Evolutionary conservation across 1,140 invertebrate species (phyloP).

Genomic region (Harlomillsia oculata): DNA sequence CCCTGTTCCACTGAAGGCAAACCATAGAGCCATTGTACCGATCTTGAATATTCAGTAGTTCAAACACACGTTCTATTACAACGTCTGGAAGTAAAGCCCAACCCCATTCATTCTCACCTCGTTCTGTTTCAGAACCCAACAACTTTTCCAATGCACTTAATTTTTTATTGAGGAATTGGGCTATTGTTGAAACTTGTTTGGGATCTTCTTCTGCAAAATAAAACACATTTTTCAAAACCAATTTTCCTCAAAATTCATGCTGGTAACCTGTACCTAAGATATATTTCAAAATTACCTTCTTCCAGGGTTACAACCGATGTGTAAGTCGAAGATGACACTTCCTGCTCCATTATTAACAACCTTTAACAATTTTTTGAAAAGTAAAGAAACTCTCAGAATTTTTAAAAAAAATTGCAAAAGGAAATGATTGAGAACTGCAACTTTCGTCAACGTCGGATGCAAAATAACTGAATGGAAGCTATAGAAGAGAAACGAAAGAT

Average conservation of each 20-base stretch:
- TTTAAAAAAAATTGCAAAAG: too few relatives aligned
- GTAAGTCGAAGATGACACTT: too few relatives aligned
- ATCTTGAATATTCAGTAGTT: constrained; percentile 56
- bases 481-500: too few relatives aligned
- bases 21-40: constrained; percentile 66
- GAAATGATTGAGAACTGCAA: too few relatives aligned
- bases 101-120: constrained; percentile 31
- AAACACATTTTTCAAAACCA: not conserved
- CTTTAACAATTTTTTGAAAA: too few relatives aligned
- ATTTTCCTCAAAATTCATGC: not conserved
- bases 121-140: constrained; percentile 2
- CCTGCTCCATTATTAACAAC: too few relatives aligned
- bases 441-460: too few relatives aligned
- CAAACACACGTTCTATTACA: constrained; percentile 65
- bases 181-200: not conserved
- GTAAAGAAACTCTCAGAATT: too few relatives aligned
- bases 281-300: not conserved
- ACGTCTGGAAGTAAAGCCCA: constrained; percentile 67
- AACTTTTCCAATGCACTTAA: not conserved
- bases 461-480: too few relatives aligned
- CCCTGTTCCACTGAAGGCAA: constrained; percentile 55
- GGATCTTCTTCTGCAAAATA: not conserved
- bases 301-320: not conserved
- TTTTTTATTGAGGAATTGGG: constrained; percentile 2
- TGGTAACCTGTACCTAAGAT: not conserved